Conservation (phyloP, 2,888 invertebrate species). For the Volucella zonaria region DNA sequence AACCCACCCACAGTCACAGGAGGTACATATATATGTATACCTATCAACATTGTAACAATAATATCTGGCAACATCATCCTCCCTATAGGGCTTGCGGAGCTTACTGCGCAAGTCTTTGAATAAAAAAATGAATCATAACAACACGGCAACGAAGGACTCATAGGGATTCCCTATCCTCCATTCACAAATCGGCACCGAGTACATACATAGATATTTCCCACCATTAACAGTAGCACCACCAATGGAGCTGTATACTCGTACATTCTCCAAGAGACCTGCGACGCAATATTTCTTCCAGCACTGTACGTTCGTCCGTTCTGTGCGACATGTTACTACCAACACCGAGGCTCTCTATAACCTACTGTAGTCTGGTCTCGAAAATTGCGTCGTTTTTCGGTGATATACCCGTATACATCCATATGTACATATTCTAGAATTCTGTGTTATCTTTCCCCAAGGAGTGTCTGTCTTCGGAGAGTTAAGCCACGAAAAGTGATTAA, state of each 20-base stretch:
- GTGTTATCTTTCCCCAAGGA: conserved; percentile 50
- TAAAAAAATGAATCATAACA: conserved; percentile 66
- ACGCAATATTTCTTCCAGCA: conserved; percentile 61
- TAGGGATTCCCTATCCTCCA: conserved; percentile 74
- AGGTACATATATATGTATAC: conserved; percentile 1
- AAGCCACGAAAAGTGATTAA: conserved; percentile 9
- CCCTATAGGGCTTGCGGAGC: conserved; percentile 16
- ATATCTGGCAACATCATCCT: conserved; percentile 58
- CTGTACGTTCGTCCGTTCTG: conserved; percentile 19
- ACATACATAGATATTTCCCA: conserved; percentile 32
- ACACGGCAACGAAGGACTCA: conserved; percentile 68
- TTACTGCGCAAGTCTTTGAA: conserved; percentile 56
- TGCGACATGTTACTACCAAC: conserved; percentile 41
- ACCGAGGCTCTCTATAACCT: conserved; percentile 12
- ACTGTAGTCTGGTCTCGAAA: conserved; percentile 41
- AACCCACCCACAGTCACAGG: not conserved
- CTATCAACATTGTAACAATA: not conserved
- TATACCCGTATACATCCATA: not conserved
- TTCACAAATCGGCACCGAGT: conserved; percentile 65
- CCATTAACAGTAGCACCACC: conserved; percentile 31
- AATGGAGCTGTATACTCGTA: conserved; percentile 21
- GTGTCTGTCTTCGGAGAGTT: conserved; percentile 41
- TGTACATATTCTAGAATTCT: conserved; percentile 14
- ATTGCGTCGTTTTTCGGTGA: conserved; percentile 50
- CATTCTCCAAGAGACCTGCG: conserved; percentile 53